A percentile compares a stretch with the other conserved stretches of the same genome.
Conservation (phyloP, 1,140 invertebrate species). For the Drosophila yakuba region DNA sequence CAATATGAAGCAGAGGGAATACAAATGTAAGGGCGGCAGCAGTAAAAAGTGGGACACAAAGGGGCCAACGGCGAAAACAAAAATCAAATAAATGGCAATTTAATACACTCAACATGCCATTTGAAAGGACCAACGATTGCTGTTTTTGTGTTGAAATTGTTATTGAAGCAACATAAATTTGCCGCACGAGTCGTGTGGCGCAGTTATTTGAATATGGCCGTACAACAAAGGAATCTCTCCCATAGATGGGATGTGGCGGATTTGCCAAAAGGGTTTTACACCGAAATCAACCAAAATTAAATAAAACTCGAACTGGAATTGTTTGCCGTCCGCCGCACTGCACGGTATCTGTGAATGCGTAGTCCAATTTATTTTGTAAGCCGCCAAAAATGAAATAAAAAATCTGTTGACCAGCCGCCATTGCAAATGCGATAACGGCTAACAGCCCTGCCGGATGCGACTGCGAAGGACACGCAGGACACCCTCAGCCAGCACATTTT, state of each 20-base stretch:
- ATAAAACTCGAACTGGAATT: slow-evolving; percentile 35
- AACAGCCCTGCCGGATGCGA: not conserved
- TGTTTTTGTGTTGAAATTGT: slow-evolving; percentile 66
- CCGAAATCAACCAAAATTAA: slow-evolving; percentile 55
- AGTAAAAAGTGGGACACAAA: slow-evolving; percentile 47
- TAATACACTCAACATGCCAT: slow-evolving; percentile 79
- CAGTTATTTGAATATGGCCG: slow-evolving; percentile 67
- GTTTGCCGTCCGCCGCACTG: slow-evolving; percentile 3
- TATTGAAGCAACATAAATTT: slow-evolving; percentile 81
- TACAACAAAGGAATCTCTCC: slow-evolving; percentile 27
- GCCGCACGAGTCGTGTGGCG: slow-evolving; percentile 60
- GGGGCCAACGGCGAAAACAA: slow-evolving; percentile 28
- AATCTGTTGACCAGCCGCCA: slow-evolving; percentile 57
- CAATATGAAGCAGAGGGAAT: not conserved
- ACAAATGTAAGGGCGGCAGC: slow-evolving; percentile 16
- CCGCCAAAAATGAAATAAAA: slow-evolving; percentile 66
- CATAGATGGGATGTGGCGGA: slow-evolving; percentile 28
- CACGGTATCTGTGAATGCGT: slow-evolving; percentile 11
- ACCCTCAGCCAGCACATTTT: slow-evolving; percentile 28
- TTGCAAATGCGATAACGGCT: slow-evolving; percentile 64
- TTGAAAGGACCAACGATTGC: slow-evolving; percentile 44
- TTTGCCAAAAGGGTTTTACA: slow-evolving; percentile 42
- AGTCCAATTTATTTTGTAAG: slow-evolving; percentile 61
- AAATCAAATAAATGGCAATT: slow-evolving; percentile 82
- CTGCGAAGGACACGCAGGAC: slow-evolving; percentile 14